Evolutionary conservation across 2,888 invertebrate genomes (phyloP).

Genomic region (Sminthurinus aureus): DNA sequence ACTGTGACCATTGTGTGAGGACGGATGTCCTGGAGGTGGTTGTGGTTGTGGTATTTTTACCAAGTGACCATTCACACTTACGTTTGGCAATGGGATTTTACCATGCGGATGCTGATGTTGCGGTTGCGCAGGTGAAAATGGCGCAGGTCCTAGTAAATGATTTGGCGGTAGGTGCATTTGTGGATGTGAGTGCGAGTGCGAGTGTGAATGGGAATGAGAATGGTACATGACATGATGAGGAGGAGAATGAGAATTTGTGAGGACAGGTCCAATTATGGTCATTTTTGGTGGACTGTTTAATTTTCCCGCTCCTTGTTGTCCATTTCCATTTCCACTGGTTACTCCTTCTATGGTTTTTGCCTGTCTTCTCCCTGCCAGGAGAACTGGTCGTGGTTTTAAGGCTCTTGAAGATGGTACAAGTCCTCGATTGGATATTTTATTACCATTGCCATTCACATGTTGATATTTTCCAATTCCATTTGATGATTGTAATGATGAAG

Average conservation of each 20-base stretch:
- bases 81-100: background rate
- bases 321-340: background rate
- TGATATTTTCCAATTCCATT: background rate
- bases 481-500: too few relatives aligned
- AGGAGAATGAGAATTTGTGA: background rate
- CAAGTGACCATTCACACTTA: too few relatives aligned
- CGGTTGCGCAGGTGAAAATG: too few relatives aligned
- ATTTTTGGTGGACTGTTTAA: background rate
- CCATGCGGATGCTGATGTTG: background rate
- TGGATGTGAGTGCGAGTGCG: background rate
- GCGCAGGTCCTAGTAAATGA: background rate
- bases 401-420: slow-evolving; percentile 45
- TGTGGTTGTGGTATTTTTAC: background rate
- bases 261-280: background rate
- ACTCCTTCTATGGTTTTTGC: slow-evolving; percentile 21
- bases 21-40: slow-evolving; percentile 7
- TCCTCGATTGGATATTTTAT: slow-evolving; percentile 9
- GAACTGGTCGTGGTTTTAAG: slow-evolving; percentile 44
- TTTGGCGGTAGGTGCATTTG: background rate
- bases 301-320: background rate
- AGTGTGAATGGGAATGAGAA: background rate
- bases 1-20: background rate
- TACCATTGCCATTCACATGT: background rate
- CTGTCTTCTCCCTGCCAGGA: slow-evolving; percentile 29
- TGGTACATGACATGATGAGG: background rate